phyloP scores from a whole-genome alignment of 2,888 invertebrate genomes.

The Branchipolynoe longqiensis region DNA sequence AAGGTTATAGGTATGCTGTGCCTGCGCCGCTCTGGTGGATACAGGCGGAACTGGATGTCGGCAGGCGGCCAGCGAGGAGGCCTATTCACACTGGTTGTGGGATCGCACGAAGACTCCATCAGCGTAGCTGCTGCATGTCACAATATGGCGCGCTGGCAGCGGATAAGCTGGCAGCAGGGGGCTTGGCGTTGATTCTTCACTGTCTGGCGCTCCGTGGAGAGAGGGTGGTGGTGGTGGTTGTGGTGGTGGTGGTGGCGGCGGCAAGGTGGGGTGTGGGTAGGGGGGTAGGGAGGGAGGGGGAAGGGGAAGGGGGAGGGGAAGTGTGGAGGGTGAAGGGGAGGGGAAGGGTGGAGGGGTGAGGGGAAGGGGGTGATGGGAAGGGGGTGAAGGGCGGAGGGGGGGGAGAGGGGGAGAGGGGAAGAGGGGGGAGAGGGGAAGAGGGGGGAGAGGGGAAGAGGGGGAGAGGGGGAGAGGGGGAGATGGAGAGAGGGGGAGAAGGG shows the following conservation, averaged over 20 bases:
- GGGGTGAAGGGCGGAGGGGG: background rate
- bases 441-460: background rate
- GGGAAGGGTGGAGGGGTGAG: background rate
- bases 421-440: background rate
- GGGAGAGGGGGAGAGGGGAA: background rate
- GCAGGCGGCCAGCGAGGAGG: too few relatives aligned
- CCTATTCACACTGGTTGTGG: too few relatives aligned
- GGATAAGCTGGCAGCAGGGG: too few relatives aligned
- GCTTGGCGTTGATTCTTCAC: too few relatives aligned
- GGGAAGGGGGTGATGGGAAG: background rate
- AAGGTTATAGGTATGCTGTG: too few relatives aligned
- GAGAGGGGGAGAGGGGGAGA: background rate
- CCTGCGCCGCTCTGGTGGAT: too few relatives aligned
- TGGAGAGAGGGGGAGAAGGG: background rate
- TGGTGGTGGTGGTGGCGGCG: background rate
- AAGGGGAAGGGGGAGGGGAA: background rate
- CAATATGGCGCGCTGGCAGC: too few relatives aligned
- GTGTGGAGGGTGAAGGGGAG: background rate
- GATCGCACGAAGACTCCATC: too few relatives aligned
- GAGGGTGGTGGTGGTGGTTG: background rate
- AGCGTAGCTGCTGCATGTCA: too few relatives aligned
- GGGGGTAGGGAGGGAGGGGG: background rate
- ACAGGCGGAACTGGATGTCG: too few relatives aligned
- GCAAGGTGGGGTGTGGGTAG: background rate
- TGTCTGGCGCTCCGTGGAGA: too few relatives aligned